Percentiles rank a stretch among this genome's conserved stretches.
phyloP scores from a whole-genome alignment of 1,140 invertebrate genomes.

The Polyergus mexicanus region DNA sequence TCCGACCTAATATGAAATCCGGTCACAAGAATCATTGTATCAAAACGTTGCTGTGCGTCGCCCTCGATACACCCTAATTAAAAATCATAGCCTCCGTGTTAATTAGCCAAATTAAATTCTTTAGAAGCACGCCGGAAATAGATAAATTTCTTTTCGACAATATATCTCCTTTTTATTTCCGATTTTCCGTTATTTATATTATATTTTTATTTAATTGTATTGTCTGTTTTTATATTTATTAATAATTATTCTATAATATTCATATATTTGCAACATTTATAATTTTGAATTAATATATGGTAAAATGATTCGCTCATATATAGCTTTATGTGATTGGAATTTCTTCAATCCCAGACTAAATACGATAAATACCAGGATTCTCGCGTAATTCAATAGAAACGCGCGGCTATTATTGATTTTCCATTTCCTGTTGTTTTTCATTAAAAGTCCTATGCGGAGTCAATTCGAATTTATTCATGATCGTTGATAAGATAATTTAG shows the following conservation, averaged over 20 bases:
- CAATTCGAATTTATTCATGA: slow-evolving; percentile 5
- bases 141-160: background rate
- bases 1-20: background rate
- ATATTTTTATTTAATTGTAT: background rate
- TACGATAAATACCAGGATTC: background rate
- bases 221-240: background rate
- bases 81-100: slow-evolving; percentile 1
- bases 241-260: background rate
- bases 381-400: slow-evolving; percentile 9
- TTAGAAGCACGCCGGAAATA: background rate
- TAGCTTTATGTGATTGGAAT: background rate
- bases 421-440: slow-evolving; percentile 2
- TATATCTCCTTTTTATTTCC: background rate
- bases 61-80: no score
- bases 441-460: background rate
- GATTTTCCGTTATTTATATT: background rate
- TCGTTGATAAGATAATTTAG: background rate
- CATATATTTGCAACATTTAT: background rate
- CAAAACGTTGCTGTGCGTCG: slow-evolving; percentile 14
- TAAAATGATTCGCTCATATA: background rate
- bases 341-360: background rate
- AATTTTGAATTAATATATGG: background rate
- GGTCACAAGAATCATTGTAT: background rate
- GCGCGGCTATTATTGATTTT: slow-evolving; percentile 5
- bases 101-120: background rate